These are phyloP conservation scores for Allochrocebus solatus DNA, from an alignment of 2,797 vertebrate genomes.

Conservation along the genomic window DNA sequence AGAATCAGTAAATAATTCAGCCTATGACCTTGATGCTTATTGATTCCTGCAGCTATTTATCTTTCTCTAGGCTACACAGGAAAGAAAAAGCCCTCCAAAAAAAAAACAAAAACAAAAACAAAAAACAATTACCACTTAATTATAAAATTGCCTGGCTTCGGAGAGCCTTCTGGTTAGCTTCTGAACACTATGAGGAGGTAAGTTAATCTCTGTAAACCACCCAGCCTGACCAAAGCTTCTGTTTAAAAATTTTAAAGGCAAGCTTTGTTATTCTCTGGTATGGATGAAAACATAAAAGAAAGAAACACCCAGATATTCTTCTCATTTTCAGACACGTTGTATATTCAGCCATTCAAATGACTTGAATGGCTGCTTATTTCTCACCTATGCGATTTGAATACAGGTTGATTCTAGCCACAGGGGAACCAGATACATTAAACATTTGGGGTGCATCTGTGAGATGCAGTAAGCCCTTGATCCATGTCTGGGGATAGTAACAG, in stretches of 20 bases:
- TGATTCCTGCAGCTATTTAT: conserved; percentile 89
- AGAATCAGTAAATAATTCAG: conserved; percentile 87
- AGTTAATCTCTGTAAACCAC: conserved; percentile 81
- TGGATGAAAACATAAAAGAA: conserved; percentile 39
- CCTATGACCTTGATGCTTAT: conserved; percentile 88
- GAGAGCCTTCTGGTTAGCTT: conserved; percentile 81
- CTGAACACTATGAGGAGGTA: conserved; percentile 73
- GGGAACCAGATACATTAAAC: neutral
- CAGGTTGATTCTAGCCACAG: neutral
- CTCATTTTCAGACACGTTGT: conserved; percentile 82
- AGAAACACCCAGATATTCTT: conserved; percentile 67
- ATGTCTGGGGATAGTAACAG: fast-evolving
- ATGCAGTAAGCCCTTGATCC: fast-evolving
- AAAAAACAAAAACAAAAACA: neutral
- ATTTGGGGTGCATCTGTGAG: neutral
- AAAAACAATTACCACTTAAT: conserved; percentile 90
- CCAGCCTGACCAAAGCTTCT: conserved; percentile 74
- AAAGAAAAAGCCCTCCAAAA: conserved; percentile 64
- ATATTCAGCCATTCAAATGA: conserved; percentile 69
- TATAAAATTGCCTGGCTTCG: conserved; percentile 87
- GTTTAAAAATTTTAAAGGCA: conserved; percentile 84
- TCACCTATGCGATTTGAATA: conserved; percentile 4
- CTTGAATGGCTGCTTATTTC: conserved; percentile 35
- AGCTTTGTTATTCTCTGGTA: conserved; percentile 82
- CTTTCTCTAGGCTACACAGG: conserved; percentile 84